These are phyloP conservation scores for Lissocephala sabroskyi DNA, from an alignment of 2,888 invertebrate genomes.

Conservation along the genomic window DNA sequence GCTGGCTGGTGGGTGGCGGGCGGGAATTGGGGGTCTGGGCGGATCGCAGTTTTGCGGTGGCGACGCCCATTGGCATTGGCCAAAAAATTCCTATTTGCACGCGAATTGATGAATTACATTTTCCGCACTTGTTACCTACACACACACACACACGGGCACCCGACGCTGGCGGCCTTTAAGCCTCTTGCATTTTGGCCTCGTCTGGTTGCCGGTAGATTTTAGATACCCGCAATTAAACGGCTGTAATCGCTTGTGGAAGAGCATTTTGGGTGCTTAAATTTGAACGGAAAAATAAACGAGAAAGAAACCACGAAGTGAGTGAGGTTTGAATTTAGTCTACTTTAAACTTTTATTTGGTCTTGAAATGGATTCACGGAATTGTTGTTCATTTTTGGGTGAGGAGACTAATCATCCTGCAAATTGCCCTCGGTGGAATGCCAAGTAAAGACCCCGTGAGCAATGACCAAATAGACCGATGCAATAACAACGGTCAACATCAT, in stretches of 20 bases:
- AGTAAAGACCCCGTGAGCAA: constrained; percentile 79
- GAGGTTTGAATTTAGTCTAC: no score
- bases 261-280: not conserved
- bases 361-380: no score
- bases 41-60: not conserved
- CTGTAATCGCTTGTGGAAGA: no score
- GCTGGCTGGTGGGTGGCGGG: not conserved
- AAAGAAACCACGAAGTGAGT: no score
- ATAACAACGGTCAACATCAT: constrained; percentile 80
- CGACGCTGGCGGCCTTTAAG: no score
- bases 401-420: no score
- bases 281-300: no score
- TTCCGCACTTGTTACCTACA: constrained; percentile 2
- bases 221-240: not conserved
- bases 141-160: not conserved
- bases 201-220: not conserved
- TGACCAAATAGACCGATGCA: constrained; percentile 79
- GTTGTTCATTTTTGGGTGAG: no score
- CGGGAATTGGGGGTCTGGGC: not conserved
- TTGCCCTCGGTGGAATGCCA: no score
- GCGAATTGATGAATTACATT: constrained; percentile 5
- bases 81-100: constrained; percentile 4
- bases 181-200: not conserved
- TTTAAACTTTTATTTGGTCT: no score
- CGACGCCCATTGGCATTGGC: constrained; percentile 1